These are phyloP conservation scores for Ctenopoma multispine DNA, from an alignment of 2,797 vertebrate species.

Conservation along the genomic window DNA sequence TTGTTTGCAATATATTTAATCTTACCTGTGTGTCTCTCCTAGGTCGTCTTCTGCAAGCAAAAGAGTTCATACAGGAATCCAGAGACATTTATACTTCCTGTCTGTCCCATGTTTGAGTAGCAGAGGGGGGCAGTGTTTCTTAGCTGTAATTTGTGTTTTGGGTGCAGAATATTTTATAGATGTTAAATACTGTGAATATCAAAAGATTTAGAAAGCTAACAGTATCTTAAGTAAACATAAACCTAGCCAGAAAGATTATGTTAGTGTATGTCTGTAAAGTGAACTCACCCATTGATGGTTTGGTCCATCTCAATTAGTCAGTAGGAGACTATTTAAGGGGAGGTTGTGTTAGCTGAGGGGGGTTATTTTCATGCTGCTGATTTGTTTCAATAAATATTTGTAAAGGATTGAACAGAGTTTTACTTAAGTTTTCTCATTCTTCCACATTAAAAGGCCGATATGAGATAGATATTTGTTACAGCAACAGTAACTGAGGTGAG, in stretches of 20 bases:
- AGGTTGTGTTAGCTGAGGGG: too few species aligned
- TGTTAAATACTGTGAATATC: neutral
- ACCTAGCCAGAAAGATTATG: neutral
- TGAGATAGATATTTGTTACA: neutral
- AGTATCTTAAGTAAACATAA: neutral
- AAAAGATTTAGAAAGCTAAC: neutral
- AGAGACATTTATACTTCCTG: neutral
- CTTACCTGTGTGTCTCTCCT: neutral
- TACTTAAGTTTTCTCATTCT: neutral
- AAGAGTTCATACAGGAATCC: neutral
- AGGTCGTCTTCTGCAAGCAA: neutral
- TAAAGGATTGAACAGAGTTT: neutral
- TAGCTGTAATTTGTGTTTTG: neutral
- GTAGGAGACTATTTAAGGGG: neutral
- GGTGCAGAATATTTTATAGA: neutral
- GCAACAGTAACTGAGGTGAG: neutral
- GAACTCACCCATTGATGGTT: neutral
- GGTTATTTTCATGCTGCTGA: neutral
- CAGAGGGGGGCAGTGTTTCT: too few species aligned
- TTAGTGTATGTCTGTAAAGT: neutral
- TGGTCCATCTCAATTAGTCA: neutral
- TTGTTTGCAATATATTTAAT: neutral
- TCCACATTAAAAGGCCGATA: neutral
- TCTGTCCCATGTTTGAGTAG: neutral
- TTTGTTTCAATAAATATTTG: neutral